Conservation (phyloP, 2,113 vertebrate species). For the Notechis scutatus region DNA sequence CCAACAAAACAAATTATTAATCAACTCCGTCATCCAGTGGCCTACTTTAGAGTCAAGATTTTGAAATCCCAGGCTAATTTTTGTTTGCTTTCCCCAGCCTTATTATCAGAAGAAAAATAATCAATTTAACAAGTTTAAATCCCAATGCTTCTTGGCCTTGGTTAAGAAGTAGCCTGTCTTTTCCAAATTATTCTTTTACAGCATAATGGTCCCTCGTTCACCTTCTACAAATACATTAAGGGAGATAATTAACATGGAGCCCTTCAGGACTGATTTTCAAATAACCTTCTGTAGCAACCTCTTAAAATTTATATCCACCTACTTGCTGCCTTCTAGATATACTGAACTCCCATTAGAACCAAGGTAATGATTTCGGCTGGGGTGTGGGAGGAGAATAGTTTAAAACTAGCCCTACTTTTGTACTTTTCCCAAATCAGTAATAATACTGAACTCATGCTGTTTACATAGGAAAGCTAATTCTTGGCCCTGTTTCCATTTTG, state of each 20-base stretch:
- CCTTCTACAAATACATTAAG: background rate
- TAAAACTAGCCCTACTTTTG: background rate
- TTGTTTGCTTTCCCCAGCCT: slow-evolving; percentile 4
- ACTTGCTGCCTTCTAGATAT: background rate
- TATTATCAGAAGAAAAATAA: slow-evolving; percentile 12
- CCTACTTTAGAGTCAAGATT: background rate
- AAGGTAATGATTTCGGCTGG: background rate
- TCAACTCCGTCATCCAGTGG: background rate
- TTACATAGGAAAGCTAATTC: fast-evolving
- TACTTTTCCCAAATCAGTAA: background rate
- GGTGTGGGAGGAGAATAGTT: background rate
- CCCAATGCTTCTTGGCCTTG: background rate
- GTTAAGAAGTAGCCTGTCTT: slow-evolving; percentile 10
- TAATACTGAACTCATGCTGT: background rate
- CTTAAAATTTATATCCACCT: background rate
- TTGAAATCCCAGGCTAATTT: slow-evolving; percentile 18
- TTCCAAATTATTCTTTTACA: slow-evolving; percentile 17
- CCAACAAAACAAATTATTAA: background rate
- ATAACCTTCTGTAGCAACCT: background rate
- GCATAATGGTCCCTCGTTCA: background rate
- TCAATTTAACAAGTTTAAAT: background rate
- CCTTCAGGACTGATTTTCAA: background rate
- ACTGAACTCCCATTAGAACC: background rate
- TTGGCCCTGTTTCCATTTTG: background rate
- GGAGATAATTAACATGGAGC: background rate